Evolutionary conservation across 2,888 invertebrate genomes (phyloP).

Genomic region (Idaea biselata): DNA sequence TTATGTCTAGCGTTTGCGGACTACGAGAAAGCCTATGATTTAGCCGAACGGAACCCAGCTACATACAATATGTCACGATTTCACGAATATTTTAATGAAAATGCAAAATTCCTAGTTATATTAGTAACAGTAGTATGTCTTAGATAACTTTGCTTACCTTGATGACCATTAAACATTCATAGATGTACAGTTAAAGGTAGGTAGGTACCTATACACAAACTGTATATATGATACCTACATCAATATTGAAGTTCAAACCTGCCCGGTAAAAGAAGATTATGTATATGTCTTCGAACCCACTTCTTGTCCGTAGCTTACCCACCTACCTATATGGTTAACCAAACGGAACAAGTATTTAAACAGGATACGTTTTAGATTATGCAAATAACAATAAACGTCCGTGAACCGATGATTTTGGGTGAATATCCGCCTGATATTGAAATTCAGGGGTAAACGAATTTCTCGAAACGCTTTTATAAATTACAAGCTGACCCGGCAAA

Average conservation of each 20-base stretch:
- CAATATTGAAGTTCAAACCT: background rate
- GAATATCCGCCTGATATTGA: background rate
- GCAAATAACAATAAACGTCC: background rate
- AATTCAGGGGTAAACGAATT: background rate
- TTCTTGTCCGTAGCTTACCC: background rate
- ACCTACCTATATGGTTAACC: background rate
- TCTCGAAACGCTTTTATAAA: background rate
- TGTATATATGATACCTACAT: background rate
- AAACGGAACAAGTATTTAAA: background rate
- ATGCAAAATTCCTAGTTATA: too few species aligned
- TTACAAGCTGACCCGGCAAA: too few species aligned
- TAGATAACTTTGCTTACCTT: constrained; percentile 11
- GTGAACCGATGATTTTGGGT: background rate
- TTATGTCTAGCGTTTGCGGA: too few species aligned
- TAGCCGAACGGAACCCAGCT: too few species aligned
- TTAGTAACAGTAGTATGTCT: too few species aligned
- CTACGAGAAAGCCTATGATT: too few species aligned
- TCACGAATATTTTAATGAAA: too few species aligned
- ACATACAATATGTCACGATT: too few species aligned
- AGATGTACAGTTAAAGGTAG: too few species aligned
- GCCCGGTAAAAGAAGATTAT: background rate
- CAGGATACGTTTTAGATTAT: background rate
- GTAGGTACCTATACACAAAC: background rate
- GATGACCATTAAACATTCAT: constrained; percentile 24
- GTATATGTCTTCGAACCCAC: background rate